Evolutionary conservation across 2,797 vertebrate species (phyloP).

Genomic region (Sarcophilus harrisii): DNA sequence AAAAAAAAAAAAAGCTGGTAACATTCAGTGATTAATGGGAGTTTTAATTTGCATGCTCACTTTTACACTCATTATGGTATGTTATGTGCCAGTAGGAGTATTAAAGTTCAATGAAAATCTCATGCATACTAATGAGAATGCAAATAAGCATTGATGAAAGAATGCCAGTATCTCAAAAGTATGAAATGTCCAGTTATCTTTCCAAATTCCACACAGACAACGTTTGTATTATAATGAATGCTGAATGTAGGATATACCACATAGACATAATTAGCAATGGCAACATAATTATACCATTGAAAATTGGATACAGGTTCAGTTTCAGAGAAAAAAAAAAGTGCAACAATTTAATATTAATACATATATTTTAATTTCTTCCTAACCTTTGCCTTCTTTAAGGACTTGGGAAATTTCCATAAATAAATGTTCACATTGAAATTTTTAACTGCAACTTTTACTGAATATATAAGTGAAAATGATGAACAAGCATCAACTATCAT

Average conservation of each 20-base stretch:
- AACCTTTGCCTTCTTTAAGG: slow-evolving; percentile 49
- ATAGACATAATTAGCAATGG: slow-evolving; percentile 70
- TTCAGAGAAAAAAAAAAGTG: slow-evolving; percentile 49
- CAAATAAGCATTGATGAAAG: slow-evolving; percentile 90
- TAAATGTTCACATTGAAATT: slow-evolving; percentile 43
- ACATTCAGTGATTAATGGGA: slow-evolving; percentile 91
- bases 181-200: slow-evolving; percentile 83
- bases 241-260: slow-evolving; percentile 57
- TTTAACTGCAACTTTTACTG: slow-evolving; percentile 45
- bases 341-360: slow-evolving; percentile 47
- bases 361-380: slow-evolving; percentile 47
- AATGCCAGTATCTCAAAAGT: slow-evolving; percentile 84
- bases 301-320: slow-evolving; percentile 62
- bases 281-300: slow-evolving; percentile 74
- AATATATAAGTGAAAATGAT: background rate
- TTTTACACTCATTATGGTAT: slow-evolving; percentile 91
- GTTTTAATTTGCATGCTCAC: slow-evolving; percentile 92
- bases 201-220: slow-evolving; percentile 72
- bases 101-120: slow-evolving; percentile 93
- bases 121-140: slow-evolving; percentile 93
- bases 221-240: slow-evolving; percentile 69
- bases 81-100: slow-evolving; percentile 91
- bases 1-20: slow-evolving; percentile 78
- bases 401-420: slow-evolving; percentile 3
- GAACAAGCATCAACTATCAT: slow-evolving; percentile 35